phyloP scores from a whole-genome alignment of 2,113 vertebrate species.

The Ceuthmochares aereus region DNA sequence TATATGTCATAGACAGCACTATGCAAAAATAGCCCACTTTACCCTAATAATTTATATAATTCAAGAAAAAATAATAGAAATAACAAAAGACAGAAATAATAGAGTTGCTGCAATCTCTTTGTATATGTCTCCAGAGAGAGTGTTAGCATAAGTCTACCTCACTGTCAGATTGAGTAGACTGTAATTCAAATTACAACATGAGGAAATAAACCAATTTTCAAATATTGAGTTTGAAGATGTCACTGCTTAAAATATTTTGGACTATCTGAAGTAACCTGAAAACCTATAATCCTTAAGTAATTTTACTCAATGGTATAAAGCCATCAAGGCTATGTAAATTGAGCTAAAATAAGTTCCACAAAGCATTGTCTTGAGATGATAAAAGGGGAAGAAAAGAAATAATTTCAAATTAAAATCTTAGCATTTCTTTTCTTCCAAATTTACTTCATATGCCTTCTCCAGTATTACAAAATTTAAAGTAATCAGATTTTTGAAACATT shows the following conservation, averaged over 20 bases:
- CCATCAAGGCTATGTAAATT: neutral
- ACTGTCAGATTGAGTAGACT: neutral
- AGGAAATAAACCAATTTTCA: neutral
- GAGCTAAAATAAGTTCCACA: neutral
- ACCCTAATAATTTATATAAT: neutral
- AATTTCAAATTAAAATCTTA: neutral
- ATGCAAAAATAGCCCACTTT: neutral
- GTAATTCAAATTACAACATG: neutral
- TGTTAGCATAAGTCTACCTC: neutral
- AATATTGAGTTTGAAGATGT: neutral
- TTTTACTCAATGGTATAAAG: neutral
- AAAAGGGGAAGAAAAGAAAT: neutral
- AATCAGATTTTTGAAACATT: neutral
- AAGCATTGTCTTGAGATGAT: neutral
- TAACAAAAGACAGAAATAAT: rapidly evolving
- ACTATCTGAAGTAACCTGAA: neutral
- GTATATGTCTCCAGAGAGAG: neutral
- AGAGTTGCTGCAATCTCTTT: neutral
- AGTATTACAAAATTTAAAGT: neutral
- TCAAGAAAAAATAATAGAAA: neutral
- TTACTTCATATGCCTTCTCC: neutral
- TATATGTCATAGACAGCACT: neutral
- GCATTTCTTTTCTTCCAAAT: neutral
- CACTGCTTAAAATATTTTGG: neutral
- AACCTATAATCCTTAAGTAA: neutral